Percentiles rank a stretch among this genome's conserved stretches.
These are phyloP conservation scores for Platorchestia sp. DNA, from an alignment of 1,140 invertebrate genomes.

Conservation along the genomic window DNA sequence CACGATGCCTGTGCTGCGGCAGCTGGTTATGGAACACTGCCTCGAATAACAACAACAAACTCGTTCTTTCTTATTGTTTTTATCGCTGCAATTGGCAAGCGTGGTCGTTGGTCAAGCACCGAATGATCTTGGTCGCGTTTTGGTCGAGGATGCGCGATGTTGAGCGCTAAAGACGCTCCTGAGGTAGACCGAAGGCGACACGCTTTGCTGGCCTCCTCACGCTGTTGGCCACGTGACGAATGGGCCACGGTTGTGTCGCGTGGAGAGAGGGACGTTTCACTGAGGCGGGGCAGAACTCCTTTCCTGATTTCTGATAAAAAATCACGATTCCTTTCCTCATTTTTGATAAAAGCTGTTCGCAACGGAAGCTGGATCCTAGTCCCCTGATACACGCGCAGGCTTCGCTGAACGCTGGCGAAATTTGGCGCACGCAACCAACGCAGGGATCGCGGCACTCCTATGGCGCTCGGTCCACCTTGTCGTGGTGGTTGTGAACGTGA, in stretches of 20 bases:
- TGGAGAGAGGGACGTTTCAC: neutral
- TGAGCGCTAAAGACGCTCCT: constrained; percentile 18
- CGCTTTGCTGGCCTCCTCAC: neutral
- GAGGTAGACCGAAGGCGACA: neutral
- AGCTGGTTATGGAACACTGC: constrained; percentile 12
- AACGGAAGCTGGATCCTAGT: neutral
- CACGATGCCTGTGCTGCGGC: neutral
- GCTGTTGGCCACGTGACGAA: constrained; percentile 49
- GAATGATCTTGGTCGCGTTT: constrained; percentile 46
- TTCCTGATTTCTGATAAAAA: neutral
- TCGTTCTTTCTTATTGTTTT: constrained; percentile 28
- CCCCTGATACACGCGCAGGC: no score
- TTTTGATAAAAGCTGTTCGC: neutral
- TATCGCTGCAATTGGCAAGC: constrained; percentile 12
- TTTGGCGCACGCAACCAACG: no score
- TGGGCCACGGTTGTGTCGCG: neutral
- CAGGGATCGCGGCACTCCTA: no score
- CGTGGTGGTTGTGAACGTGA: no score
- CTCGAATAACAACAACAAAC: constrained; percentile 42
- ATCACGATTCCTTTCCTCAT: neutral
- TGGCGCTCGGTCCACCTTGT: no score
- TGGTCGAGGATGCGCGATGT: constrained; percentile 37
- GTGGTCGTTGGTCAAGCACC: constrained; percentile 30
- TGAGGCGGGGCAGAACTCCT: neutral
- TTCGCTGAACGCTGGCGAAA: no score